Base-by-base conservation (phyloP, 2,113 vertebrate genomes). In the Syngnathoides biaculeatus region DNA sequence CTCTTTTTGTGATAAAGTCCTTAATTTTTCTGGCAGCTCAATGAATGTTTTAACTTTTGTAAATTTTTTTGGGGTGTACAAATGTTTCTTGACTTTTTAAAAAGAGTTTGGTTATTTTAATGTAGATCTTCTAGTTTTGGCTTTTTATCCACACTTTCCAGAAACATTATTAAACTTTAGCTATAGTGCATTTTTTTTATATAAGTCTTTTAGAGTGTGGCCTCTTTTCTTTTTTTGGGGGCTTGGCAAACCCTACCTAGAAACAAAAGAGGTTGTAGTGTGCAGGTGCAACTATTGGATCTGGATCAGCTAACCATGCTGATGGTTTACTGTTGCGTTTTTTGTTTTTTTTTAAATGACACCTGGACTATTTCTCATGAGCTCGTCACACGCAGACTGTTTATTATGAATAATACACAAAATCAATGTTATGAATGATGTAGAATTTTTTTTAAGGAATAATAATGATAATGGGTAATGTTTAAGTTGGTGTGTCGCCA, bases 321-420 rank as follows among this genome's bases (percentile, higher is more conserved):
- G 60, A 83, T 90, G 90, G 88, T 91, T 92, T 88, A 89, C 81
- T 85, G 80, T 86, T 84, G 82, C 83, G 60, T 48, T 48, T 48
- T 48, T 42, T 61, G 43, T 43, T 61, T 8, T 8, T 8, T 84
- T 84, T 80, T 72, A 58, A 77, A 82, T 84, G 84, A 86, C 92
- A 93, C 92, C 92, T 92, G 92, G 84, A 89, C 80, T 82, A 79
- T 90, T 89, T 90, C 81, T 86, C 80, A 83, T 88, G 81, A 77
- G 62, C 61, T 56, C 64, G 19, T 61, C 62, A 65, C 30, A 48
- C n/a, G 35, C 27, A 60, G 5, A 57, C 0, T 22, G 40, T 42
- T 24, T 17, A 43, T 12, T 17, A 24, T 24, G 40, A 68, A 24
- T 40, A 27, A 64, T 22, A 63, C 20, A 43, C 40, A 43, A 15